Evolutionary conservation across 2,888 invertebrate genomes (phyloP).

Genomic region (Eupithecia abbreviata): DNA sequence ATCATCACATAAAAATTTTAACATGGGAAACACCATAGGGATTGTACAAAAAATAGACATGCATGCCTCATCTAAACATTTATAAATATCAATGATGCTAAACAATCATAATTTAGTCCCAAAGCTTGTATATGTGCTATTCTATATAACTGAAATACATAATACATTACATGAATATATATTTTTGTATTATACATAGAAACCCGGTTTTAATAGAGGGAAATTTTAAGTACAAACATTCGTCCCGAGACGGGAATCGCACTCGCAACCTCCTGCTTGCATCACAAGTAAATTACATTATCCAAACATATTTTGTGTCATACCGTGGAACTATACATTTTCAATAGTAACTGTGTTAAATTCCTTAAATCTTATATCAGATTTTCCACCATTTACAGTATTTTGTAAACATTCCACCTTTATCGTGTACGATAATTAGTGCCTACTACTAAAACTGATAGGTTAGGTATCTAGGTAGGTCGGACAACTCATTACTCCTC

Average conservation of each 20-base stretch:
- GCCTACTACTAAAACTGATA: neutral
- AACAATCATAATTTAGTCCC: neutral
- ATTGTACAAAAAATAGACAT: too few relatives aligned
- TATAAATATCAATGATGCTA: neutral
- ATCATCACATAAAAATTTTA: too few relatives aligned
- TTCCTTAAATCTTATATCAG: neutral
- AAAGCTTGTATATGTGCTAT: neutral
- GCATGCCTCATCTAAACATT: too few relatives aligned
- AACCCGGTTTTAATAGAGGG: neutral
- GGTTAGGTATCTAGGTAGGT: too few relatives aligned
- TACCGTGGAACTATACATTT: neutral
- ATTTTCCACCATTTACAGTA: neutral
- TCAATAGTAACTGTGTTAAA: neutral
- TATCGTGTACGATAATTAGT: constrained; percentile 5
- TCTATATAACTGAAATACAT: neutral
- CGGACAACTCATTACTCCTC: neutral
- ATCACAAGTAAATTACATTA: neutral
- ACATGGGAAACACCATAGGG: too few relatives aligned
- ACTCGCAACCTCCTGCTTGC: neutral
- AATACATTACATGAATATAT: neutral
- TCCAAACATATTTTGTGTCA: neutral
- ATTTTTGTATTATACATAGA: neutral
- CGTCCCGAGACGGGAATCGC: neutral
- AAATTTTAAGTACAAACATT: neutral
- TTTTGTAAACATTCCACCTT: constrained; percentile 13